These are phyloP conservation scores for Spatula versicolor DNA, from an alignment of 2,797 vertebrate species.

Conservation along the genomic window DNA sequence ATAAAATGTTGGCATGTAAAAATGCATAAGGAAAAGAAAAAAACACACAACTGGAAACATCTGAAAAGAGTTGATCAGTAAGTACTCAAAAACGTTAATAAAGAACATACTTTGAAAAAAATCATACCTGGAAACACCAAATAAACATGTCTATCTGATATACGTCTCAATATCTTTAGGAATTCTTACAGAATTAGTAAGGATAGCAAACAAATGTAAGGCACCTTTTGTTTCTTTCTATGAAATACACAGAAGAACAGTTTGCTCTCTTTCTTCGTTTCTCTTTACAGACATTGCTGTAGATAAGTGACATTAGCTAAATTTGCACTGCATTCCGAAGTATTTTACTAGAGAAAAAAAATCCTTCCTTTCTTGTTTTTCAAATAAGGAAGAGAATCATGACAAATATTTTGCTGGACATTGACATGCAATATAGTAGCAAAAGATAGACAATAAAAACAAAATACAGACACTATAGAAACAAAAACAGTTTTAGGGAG, in stretches of 20 bases:
- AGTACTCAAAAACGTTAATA: not conserved
- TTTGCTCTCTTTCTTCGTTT: not conserved
- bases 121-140: constrained; percentile 42
- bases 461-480: not conserved
- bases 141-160: constrained; percentile 59
- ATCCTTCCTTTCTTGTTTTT: not conserved
- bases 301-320: not conserved
- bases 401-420: not conserved
- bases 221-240: not conserved
- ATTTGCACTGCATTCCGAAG: not conserved
- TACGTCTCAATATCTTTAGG: not conserved
- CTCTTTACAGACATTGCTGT: not conserved
- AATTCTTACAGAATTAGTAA: constrained; percentile 31
- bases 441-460: not conserved
- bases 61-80: constrained; percentile 35
- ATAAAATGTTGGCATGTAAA: constrained; percentile 6
- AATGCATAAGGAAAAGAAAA: not conserved
- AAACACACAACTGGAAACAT: constrained; percentile 13
- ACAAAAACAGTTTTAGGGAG: not conserved
- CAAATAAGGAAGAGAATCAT: not conserved
- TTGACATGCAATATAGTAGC: not conserved
- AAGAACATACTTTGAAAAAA: constrained; percentile 31
- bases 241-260: not conserved
- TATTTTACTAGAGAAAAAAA: not conserved
- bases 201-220: constrained; percentile 23